Conservation (phyloP, 2,797 vertebrate genomes). For the Furcifer pardalis region DNA sequence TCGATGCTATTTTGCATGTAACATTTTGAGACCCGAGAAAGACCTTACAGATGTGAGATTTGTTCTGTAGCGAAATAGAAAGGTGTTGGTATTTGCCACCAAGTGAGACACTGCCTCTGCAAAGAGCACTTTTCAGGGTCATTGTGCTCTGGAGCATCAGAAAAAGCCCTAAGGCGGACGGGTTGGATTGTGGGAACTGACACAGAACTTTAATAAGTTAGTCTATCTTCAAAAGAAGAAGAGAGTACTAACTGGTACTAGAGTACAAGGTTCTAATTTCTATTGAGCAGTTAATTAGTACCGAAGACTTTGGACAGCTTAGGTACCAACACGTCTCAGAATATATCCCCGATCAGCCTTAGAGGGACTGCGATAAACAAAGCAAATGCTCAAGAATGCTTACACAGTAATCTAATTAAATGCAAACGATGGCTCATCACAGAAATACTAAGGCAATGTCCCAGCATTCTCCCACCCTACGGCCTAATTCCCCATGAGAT, state of each 20-base stretch:
- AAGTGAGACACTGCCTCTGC: background rate
- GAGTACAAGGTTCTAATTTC: background rate
- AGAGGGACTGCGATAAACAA: background rate
- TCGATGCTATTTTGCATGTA: constrained; percentile 1
- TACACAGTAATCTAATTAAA: background rate
- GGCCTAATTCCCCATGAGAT: background rate
- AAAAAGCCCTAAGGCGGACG: background rate
- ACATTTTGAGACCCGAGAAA: constrained; percentile 7
- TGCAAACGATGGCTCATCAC: background rate
- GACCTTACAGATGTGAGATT: constrained; percentile 6
- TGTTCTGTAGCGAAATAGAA: constrained; percentile 14
- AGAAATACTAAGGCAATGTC: background rate
- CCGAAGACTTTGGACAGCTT: background rate
- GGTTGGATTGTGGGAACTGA: constrained; percentile 18
- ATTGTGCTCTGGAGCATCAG: background rate
- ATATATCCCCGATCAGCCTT: background rate
- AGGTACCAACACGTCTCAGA: background rate
- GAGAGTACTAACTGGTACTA: background rate
- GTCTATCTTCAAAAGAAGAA: constrained; percentile 2
- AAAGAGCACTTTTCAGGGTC: constrained; percentile 22
- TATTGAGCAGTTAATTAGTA: background rate
- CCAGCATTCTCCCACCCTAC: too few species aligned
- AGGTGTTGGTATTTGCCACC: constrained; percentile 27
- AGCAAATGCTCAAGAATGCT: background rate
- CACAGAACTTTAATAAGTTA: constrained; percentile 9